Conservation (phyloP, 2,797 vertebrate genomes). For the Danio albolineatus region DNA sequence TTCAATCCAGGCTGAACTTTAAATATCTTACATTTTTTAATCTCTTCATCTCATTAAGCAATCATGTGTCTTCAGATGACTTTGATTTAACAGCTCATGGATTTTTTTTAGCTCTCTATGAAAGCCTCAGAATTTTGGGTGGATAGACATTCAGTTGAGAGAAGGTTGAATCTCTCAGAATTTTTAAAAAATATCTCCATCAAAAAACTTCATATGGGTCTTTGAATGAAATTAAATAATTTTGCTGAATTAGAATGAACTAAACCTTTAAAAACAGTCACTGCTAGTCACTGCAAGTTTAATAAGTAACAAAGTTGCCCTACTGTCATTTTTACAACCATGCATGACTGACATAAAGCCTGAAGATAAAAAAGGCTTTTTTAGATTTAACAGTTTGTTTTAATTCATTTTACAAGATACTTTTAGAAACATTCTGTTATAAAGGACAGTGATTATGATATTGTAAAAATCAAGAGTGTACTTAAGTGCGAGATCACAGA, state of each 20-base stretch:
- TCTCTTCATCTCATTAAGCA: not conserved
- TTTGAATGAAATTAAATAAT: too few relatives aligned
- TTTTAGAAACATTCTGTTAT: not conserved
- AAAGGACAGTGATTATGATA: not conserved
- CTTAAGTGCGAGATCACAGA: not conserved
- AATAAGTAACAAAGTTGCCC: conserved; percentile 9
- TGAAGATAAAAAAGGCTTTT: not conserved
- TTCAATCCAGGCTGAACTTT: too few relatives aligned
- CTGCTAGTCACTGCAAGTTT: not conserved
- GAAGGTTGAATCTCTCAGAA: too few relatives aligned
- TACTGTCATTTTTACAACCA: conserved; percentile 4
- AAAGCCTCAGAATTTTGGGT: too few relatives aligned
- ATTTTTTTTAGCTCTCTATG: too few relatives aligned
- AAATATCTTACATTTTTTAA: too few relatives aligned
- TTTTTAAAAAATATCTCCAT: too few relatives aligned
- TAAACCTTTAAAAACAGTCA: not conserved
- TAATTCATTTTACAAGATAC: not conserved
- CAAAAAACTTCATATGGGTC: too few relatives aligned
- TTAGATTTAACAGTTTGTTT: not conserved
- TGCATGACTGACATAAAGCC: not conserved
- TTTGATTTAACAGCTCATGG: too few relatives aligned
- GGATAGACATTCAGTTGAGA: too few relatives aligned
- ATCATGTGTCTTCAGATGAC: not conserved
- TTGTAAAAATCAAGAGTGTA: not conserved
- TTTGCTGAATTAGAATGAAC: too few relatives aligned